Evolutionary conservation across 2,113 vertebrate species (phyloP).

Genomic region (Peromyscus polionotus): DNA sequence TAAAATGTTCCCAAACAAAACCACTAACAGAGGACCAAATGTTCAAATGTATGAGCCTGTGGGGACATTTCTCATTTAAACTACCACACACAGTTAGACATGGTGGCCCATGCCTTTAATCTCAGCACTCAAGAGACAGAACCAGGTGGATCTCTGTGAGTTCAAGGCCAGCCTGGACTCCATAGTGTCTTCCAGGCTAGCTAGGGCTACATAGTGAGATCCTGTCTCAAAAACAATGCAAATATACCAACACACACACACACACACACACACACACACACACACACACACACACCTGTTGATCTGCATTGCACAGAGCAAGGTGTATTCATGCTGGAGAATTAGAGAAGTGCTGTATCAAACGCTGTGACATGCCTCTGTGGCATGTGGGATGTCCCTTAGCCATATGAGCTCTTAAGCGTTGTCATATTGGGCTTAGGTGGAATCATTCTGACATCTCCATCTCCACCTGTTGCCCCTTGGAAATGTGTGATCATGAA

Average conservation of each 20-base stretch:
- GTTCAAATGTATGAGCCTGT: not conserved
- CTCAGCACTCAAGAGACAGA: not conserved
- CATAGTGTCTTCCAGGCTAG: not conserved
- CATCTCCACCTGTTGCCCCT: not conserved
- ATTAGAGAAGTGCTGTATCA: not conserved
- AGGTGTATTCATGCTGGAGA: not conserved
- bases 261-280: not conserved
- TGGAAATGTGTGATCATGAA: constrained; percentile 25
- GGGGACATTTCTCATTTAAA: not conserved
- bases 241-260: not conserved
- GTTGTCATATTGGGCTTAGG: not conserved
- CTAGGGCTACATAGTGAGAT: not conserved
- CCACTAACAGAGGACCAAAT: not conserved
- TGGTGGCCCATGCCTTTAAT: not conserved
- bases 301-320: not conserved
- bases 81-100: not conserved
- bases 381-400: not conserved
- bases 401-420: not conserved
- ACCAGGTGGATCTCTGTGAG: not conserved
- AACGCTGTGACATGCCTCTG: not conserved
- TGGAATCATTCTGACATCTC: constrained; percentile 8
- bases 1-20: not conserved
- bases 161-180: not conserved
- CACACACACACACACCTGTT: not conserved
- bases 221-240: not conserved